Percentiles rank a stretch among this genome's conserved stretches.
Evolutionary conservation across 2,797 vertebrate species (phyloP).

Genomic region (Fistularia tabacaria): DNA sequence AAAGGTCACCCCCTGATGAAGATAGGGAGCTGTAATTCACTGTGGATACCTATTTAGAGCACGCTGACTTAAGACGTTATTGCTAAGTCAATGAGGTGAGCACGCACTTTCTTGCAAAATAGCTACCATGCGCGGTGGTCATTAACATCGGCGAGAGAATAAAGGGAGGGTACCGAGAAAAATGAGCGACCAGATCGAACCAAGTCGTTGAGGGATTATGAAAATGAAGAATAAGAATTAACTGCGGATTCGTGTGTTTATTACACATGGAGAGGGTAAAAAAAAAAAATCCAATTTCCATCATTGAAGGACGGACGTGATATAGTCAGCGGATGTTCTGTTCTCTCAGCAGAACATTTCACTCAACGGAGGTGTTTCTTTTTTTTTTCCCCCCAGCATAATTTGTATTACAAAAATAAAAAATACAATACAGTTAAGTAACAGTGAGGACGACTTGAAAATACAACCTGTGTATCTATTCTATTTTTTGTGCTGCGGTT

Average conservation of each 20-base stretch:
- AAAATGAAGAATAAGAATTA: neutral
- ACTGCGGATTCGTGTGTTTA: too few relatives aligned
- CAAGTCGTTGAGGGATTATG: constrained; percentile 15
- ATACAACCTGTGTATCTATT: neutral
- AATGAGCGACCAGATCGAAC: neutral
- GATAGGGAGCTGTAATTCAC: constrained; percentile 29
- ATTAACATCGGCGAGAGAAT: constrained; percentile 5
- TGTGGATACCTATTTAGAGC: constrained; percentile 45
- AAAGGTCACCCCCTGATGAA: constrained; percentile 63
- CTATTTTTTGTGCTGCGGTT: neutral
- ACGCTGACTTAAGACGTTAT: constrained; percentile 35
- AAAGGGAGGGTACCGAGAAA: neutral
- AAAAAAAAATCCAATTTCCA: too few relatives aligned
- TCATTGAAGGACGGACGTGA: too few relatives aligned
- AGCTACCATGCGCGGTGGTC: constrained; percentile 14
- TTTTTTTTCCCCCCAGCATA: too few relatives aligned
- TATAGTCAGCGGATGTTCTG: too few relatives aligned
- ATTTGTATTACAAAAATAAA: too few relatives aligned
- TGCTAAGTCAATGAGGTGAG: constrained; percentile 29
- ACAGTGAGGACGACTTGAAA: too few relatives aligned
- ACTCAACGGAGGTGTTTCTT: too few relatives aligned
- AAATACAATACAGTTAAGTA: too few relatives aligned
- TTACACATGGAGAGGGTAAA: too few relatives aligned
- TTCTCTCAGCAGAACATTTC: too few relatives aligned
- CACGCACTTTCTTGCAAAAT: constrained; percentile 13